phyloP scores from a whole-genome alignment of 2,113 vertebrate genomes.

The Romanogobio albipinnatus region DNA sequence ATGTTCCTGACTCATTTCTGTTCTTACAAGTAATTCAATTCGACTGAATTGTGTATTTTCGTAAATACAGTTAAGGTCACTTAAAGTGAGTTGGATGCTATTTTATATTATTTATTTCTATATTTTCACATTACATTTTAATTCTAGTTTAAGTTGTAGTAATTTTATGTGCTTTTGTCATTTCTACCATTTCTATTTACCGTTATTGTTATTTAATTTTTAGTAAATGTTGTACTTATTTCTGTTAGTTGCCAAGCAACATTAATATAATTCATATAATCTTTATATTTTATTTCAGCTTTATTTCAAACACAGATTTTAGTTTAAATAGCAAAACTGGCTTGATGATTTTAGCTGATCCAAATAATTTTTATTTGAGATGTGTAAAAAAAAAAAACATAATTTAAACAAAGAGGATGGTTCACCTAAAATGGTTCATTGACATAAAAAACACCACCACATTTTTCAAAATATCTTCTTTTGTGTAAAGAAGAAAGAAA shows the following conservation, averaged over 20 bases:
- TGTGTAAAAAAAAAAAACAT: not conserved
- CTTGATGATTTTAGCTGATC: not conserved
- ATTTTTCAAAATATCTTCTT: too few relatives aligned
- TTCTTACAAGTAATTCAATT: not conserved
- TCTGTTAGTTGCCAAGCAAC: not conserved
- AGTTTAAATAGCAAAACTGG: not conserved
- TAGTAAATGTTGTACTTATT: not conserved
- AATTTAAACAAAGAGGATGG: not conserved
- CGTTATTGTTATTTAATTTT: not conserved
- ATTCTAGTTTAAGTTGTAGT: not conserved
- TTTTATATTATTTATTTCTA: not conserved
- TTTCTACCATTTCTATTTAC: not conserved
- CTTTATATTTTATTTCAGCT: not conserved
- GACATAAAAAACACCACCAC: not conserved
- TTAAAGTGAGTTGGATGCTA: not conserved
- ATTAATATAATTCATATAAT: too few relatives aligned
- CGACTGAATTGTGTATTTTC: not conserved
- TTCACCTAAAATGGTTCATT: not conserved
- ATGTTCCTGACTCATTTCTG: not conserved
- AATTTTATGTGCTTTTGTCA: not conserved
- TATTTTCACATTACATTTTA: not conserved
- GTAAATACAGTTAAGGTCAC: not conserved
- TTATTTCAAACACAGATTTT: not conserved
- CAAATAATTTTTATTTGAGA: not conserved
- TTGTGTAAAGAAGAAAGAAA: too few relatives aligned